A percentile compares a stretch with the other conserved stretches of the same genome.
These are phyloP conservation scores for Agrotis exclamationis DNA, from an alignment of 2,888 invertebrate species.

Conservation along the genomic window DNA sequence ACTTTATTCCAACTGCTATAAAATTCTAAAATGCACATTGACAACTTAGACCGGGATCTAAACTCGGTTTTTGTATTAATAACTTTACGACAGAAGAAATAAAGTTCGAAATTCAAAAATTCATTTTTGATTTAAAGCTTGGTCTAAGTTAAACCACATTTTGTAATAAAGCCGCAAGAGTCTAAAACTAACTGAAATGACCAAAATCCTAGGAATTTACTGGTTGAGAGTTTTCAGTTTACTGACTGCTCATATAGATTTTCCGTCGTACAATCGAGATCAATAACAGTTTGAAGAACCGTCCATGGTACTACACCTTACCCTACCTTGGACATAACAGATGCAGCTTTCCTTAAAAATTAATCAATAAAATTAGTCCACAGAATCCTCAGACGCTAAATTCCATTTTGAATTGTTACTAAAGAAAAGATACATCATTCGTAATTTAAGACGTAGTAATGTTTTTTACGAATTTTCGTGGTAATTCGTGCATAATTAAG, in stretches of 20 bases:
- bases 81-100: too few species aligned
- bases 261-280: background rate
- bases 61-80: too few species aligned
- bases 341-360: slow-evolving; percentile 5
- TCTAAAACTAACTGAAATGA: background rate
- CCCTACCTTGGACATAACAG: background rate
- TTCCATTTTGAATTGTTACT: background rate
- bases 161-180: too few species aligned
- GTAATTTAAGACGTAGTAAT: slow-evolving; percentile 4
- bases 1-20: too few species aligned
- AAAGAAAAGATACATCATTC: background rate
- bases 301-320: background rate
- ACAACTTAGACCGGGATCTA: too few species aligned
- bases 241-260: background rate
- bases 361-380: slow-evolving; percentile 7
- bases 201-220: background rate
- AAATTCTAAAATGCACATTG: too few species aligned
- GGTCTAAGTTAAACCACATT: too few species aligned
- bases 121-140: too few species aligned
- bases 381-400: background rate
- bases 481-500: slow-evolving; percentile 34
- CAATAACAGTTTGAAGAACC: background rate
- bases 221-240: background rate
- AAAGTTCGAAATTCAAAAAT: too few species aligned
- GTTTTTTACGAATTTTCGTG: slow-evolving; percentile 19